A percentile compares a stretch with the other conserved stretches of the same genome.
Evolutionary conservation across 2,888 invertebrate species (phyloP).

Genomic region (Macaria notata): DNA sequence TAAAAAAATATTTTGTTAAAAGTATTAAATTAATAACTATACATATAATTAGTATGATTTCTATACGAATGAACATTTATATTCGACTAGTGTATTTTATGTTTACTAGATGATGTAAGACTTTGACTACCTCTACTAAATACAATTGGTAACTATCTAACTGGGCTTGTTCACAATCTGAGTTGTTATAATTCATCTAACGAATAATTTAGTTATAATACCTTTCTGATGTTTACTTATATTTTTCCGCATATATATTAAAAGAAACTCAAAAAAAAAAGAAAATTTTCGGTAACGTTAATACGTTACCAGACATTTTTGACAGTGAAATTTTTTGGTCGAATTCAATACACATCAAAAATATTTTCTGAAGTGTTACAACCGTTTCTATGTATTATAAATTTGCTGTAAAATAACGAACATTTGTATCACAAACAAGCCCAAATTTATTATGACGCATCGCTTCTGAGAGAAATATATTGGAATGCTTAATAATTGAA

Average conservation of each 20-base stretch:
- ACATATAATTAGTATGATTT: slow-evolving; percentile 1
- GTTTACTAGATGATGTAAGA: slow-evolving; percentile 14
- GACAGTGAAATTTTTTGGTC: too few species aligned
- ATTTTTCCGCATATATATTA: too few species aligned
- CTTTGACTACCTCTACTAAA: slow-evolving; percentile 21
- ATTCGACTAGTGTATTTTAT: slow-evolving; percentile 7
- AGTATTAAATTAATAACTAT: slow-evolving; percentile 8
- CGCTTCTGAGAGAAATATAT: slow-evolving; percentile 47
- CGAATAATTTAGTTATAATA: too few species aligned
- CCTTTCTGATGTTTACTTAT: too few species aligned
- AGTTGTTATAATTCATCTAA: too few species aligned
- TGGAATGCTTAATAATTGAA: slow-evolving; percentile 74
- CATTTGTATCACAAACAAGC: slow-evolving; percentile 13
- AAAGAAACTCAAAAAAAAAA: too few species aligned
- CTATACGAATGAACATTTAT: slow-evolving; percentile 5
- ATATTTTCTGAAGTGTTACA: too few species aligned
- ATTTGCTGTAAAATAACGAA: too few species aligned
- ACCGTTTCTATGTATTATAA: too few species aligned
- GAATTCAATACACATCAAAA: too few species aligned
- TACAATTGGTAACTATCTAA: slow-evolving; percentile 34
- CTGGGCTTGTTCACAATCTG: slow-evolving; percentile 21
- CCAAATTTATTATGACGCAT: slow-evolving; percentile 37
- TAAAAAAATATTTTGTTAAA: slow-evolving; percentile 8
- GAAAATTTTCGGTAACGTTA: too few species aligned
- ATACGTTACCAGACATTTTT: too few species aligned